These are phyloP conservation scores for Cyphomyrmex costatus DNA, from an alignment of 1,140 invertebrate genomes.

Conservation along the genomic window DNA sequence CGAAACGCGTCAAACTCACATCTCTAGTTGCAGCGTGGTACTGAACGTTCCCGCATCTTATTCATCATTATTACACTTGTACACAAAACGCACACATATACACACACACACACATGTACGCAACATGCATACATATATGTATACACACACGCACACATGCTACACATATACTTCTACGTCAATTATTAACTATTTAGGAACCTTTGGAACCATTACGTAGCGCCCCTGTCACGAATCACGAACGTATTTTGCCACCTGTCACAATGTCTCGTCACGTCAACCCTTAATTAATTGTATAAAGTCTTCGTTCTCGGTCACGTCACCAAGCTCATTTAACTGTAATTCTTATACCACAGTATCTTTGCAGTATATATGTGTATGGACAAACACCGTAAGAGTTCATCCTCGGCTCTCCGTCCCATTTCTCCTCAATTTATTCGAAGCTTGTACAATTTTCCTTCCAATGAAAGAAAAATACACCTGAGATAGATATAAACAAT, in stretches of 20 bases:
- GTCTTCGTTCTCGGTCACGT: slow-evolving; percentile 27
- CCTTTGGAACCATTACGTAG: slow-evolving; percentile 86
- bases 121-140: neutral
- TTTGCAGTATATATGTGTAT: slow-evolving; percentile 63
- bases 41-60: slow-evolving; percentile 79
- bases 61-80: slow-evolving; percentile 38
- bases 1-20: slow-evolving; percentile 70
- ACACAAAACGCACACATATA: neutral
- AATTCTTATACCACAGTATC: slow-evolving; percentile 49
- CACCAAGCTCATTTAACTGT: slow-evolving; percentile 24
- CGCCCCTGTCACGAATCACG: slow-evolving; percentile 78
- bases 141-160: slow-evolving; percentile 11
- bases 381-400: slow-evolving; percentile 47
- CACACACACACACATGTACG: neutral
- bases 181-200: slow-evolving; percentile 74
- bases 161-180: slow-evolving; percentile 41
- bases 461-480: neutral
- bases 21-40: slow-evolving; percentile 82
- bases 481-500: slow-evolving; percentile 29
- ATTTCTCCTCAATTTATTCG: slow-evolving; percentile 27
- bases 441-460: neutral
- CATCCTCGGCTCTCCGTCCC: slow-evolving; percentile 41
- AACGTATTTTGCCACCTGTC: slow-evolving; percentile 76
- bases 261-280: slow-evolving; percentile 66
- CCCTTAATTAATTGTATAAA: slow-evolving; percentile 41